A percentile compares a stretch with the other conserved stretches of the same genome.
phyloP scores from a whole-genome alignment of 1,140 invertebrate genomes.

The Cotesia typhae region DNA sequence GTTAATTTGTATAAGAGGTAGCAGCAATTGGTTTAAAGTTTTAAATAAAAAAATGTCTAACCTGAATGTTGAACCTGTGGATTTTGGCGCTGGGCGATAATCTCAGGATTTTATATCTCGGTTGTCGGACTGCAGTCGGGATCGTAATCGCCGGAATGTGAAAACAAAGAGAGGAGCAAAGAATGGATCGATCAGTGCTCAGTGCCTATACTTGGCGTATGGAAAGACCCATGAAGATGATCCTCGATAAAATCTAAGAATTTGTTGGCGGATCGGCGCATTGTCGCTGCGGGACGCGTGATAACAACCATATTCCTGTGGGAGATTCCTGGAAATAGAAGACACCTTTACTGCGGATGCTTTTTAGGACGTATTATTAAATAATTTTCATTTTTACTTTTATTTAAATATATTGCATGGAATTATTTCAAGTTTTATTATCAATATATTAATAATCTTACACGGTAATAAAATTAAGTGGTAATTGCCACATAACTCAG shows the following conservation, averaged over 20 bases:
- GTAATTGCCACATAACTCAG: no score
- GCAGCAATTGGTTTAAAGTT: not conserved
- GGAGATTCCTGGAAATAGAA: constrained; percentile 2
- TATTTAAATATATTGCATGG: no score
- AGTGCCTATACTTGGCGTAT: not conserved
- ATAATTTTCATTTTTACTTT: no score
- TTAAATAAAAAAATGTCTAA: not conserved
- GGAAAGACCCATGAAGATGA: not conserved
- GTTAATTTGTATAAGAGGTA: not conserved
- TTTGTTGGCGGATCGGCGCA: not conserved
- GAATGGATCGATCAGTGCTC: not conserved
- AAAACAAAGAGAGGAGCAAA: not conserved
- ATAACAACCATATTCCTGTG: constrained; percentile 1
- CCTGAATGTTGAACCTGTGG: not conserved
- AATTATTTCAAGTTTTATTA: no score
- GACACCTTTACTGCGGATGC: not conserved
- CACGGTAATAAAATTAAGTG: no score
- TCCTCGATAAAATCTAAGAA: not conserved
- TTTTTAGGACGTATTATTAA: no score
- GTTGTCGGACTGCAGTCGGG: not conserved
- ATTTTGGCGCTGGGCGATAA: not conserved
- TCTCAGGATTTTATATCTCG: not conserved
- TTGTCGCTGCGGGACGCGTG: not conserved
- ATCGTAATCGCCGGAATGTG: not conserved
- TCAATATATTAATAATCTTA: no score